These are phyloP conservation scores for Brachypteracias leptosomus DNA, from an alignment of 2,113 vertebrate genomes.

Conservation along the genomic window DNA sequence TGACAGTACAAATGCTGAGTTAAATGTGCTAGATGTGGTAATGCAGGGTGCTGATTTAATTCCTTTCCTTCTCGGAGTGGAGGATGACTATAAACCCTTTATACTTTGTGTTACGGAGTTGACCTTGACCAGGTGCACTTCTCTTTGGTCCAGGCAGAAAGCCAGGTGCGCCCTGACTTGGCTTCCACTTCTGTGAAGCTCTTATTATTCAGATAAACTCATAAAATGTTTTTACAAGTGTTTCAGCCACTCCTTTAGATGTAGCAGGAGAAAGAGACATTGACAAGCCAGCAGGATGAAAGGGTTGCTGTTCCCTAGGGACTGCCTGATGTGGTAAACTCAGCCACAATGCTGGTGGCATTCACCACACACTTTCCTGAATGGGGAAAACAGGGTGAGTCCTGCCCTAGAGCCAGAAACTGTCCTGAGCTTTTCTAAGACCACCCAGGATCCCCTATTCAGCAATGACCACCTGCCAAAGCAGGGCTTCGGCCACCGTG, in stretches of 20 bases:
- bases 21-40: not conserved
- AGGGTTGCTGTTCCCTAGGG: not conserved
- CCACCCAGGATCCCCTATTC: not conserved
- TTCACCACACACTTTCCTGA: accelerated
- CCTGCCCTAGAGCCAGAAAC: not conserved
- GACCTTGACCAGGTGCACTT: not conserved
- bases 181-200: not conserved
- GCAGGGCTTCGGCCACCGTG: not conserved
- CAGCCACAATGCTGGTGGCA: accelerated
- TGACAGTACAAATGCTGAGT: not conserved
- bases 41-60: not conserved
- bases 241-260: not conserved
- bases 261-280: not conserved
- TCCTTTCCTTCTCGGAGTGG: not conserved
- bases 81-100: not conserved
- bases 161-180: not conserved
- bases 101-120: not conserved
- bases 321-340: not conserved
- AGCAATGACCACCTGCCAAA: accelerated
- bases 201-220: not conserved
- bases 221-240: not conserved
- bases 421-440: not conserved
- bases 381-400: not conserved
- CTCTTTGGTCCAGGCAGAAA: not conserved
- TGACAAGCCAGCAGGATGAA: not conserved